Base-by-base conservation (phyloP, 2,113 vertebrate genomes). In the Monarcha castaneiventris region DNA sequence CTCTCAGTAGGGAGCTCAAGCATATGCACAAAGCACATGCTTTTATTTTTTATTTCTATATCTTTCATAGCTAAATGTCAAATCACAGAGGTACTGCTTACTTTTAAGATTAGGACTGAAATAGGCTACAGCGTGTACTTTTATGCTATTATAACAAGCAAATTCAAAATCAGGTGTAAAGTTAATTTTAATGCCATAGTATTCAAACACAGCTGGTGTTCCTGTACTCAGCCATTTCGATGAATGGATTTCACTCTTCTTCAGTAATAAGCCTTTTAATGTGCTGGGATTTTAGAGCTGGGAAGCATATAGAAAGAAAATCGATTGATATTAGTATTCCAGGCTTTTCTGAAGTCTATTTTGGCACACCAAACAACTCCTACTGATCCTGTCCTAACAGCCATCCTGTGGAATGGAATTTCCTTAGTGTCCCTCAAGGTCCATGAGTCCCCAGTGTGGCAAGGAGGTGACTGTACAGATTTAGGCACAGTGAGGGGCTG, bases 401-500 rank as follows among this genome's bases (percentile, higher is more conserved):
- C 22, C 2, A 2, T 43, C 15, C 39, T 46, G 16, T 55, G 43
- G 48, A 80, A 66, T 13, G 52, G 55, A 25, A 23, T 52, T 92
- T 84, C 10, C 27, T 6, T 14, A 16, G 51, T 25, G 3, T 49
- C 22, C 32, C n/a, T 71, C 15, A 7, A 15, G 23, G 52, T 39
- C 21, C 5, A 0, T 3, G 7, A 35, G 43, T 21, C 8, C 16
- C 27, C 39, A 15, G 10, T 0, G 0, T 32, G 64, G 7, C n/a
- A 33, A 71, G 49, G 27, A 61, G 48, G 13, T 33, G 30, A 2
- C 66, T 23, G 3, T 7, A 4, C 8, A 32, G 44, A 10, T 48
- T 61, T n/a, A 15, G 10, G 4, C 2, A 3, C 6, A 11, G 19
- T 3, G 30, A 32, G 55, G 43, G 35, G 26, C 33, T 74, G n/a